Conservation (phyloP, 64 coral and sea anemone species). For the Trachythela sp. region DNA sequence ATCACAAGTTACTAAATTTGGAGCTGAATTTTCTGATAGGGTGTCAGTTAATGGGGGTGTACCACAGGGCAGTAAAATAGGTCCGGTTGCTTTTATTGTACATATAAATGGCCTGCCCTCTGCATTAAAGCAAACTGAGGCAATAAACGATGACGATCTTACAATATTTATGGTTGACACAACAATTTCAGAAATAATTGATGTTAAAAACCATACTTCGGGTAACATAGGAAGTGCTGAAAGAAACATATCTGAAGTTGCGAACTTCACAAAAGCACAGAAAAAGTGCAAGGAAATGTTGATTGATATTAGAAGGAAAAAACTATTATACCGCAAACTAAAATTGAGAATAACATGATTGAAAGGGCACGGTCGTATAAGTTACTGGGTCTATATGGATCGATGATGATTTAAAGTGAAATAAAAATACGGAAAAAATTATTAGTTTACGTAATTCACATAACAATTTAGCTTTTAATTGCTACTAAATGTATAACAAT, state of each 20-base stretch:
- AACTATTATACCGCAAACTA: no score
- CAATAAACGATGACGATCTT: neutral
- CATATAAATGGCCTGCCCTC: constrained; percentile 4
- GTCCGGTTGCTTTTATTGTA: neutral
- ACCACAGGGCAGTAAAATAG: neutral
- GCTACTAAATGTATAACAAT: no score
- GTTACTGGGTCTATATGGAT: no score
- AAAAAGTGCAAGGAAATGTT: no score
- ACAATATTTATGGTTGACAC: neutral
- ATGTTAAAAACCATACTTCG: neutral
- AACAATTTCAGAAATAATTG: neutral
- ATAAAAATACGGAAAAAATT: no score
- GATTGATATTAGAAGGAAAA: no score
- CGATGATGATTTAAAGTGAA: no score
- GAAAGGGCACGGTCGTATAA: no score
- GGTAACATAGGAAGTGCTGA: neutral
- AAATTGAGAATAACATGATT: no score
- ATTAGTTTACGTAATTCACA: no score
- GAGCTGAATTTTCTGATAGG: neutral
- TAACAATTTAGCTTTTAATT: no score
- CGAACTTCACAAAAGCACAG: neutral
- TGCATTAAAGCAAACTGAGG: neutral
- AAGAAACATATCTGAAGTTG: neutral
- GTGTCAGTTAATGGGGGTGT: neutral
- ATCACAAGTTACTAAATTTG: neutral